Conservation (phyloP, 2,888 invertebrate species). For the Ypsolopha scabrella region DNA sequence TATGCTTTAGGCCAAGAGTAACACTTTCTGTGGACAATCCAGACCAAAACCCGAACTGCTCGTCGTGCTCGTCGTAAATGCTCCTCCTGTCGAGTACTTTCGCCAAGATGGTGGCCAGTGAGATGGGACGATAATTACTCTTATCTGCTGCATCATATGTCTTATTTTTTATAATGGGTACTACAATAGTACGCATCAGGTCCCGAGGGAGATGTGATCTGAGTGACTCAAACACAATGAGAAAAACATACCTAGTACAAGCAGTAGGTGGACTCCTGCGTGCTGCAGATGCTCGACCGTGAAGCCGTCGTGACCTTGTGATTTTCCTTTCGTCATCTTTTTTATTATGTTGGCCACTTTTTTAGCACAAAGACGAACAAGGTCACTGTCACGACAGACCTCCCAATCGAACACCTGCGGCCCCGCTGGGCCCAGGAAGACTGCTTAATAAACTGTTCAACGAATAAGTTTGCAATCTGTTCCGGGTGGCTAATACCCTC, state of each 20-base stretch:
- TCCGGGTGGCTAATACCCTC: not conserved
- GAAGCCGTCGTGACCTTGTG: not conserved
- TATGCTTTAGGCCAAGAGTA: slow-evolving; percentile 9
- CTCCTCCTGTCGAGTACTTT: slow-evolving; percentile 5
- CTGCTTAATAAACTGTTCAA: not conserved
- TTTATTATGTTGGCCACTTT: not conserved
- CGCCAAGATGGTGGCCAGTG: not conserved
- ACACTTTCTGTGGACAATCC: slow-evolving; percentile 8
- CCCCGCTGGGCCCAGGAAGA: not conserved
- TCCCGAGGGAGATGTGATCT: slow-evolving; percentile 5
- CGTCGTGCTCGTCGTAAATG: slow-evolving; percentile 4
- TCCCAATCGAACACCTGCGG: not conserved
- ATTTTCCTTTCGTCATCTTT: not conserved
- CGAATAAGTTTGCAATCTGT: not conserved
- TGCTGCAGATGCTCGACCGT: not conserved
- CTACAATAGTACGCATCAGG: slow-evolving; percentile 6
- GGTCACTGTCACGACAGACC: too few relatives aligned
- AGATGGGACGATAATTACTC: slow-evolving; percentile 3
- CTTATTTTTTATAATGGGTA: slow-evolving; percentile 6
- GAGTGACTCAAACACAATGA: slow-evolving; percentile 6
- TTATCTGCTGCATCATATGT: slow-evolving; percentile 5
- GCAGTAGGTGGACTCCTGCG: not conserved
- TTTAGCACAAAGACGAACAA: not conserved
- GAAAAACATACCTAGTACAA: not conserved
- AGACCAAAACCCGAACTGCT: slow-evolving; percentile 9